Percentiles rank a stretch among this genome's conserved stretches.
phyloP scores from a whole-genome alignment of 2,797 vertebrate species.

The Serranus cabrilla region DNA sequence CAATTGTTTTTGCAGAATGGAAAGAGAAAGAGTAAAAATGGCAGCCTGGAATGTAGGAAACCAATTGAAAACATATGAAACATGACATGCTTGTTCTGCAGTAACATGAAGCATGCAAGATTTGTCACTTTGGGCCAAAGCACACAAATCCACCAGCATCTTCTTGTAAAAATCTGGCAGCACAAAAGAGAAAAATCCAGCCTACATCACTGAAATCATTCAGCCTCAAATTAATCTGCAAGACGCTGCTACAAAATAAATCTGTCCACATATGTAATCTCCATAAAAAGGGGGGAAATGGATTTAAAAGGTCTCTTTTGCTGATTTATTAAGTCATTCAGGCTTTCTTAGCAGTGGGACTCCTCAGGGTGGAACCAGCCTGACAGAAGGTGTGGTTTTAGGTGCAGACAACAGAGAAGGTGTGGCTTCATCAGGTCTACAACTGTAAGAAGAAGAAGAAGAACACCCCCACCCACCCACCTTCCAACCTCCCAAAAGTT shows the following conservation, averaged over 20 bases:
- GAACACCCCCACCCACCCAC: conserved; percentile 23
- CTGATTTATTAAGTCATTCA: not conserved
- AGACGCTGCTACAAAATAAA: not conserved
- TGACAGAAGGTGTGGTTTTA: conserved; percentile 40
- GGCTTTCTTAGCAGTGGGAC: not conserved
- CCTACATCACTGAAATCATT: not conserved
- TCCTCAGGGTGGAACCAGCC: conserved; percentile 26
- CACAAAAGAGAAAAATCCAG: not conserved
- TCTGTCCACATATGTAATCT: conserved; percentile 11
- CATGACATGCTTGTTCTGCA: not conserved
- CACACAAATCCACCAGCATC: not conserved
- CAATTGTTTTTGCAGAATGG: not conserved
- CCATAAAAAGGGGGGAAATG: not conserved
- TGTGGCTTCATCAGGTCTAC: conserved; percentile 59
- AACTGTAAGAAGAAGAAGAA: conserved; percentile 39
- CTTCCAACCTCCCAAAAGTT: conserved; percentile 55
- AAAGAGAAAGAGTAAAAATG: not conserved
- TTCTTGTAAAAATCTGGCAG: not conserved
- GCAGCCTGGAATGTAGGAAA: not conserved
- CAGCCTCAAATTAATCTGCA: not conserved
- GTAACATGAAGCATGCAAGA: not conserved
- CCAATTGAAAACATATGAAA: conserved; percentile 1
- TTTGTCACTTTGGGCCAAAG: not conserved
- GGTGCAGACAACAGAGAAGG: conserved; percentile 49
- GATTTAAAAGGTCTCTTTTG: conserved; percentile 1